These are phyloP conservation scores for Adrianichthys oophorus DNA, from an alignment of 2,797 vertebrate species.

Conservation along the genomic window DNA sequence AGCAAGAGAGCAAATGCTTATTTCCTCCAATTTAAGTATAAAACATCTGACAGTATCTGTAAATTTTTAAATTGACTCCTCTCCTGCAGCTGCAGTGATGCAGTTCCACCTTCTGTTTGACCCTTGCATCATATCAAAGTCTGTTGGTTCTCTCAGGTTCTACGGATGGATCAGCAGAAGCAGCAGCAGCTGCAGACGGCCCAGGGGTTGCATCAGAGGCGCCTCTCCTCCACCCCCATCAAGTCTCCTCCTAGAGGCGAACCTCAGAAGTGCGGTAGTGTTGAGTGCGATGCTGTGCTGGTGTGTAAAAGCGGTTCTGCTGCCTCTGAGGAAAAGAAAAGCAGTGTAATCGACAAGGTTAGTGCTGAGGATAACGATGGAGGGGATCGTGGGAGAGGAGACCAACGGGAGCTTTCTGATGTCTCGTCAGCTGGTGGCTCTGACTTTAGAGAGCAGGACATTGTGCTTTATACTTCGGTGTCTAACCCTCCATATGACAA, in stretches of 20 bases:
- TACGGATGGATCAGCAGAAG: slow-evolving; percentile 80
- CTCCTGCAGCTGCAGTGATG: too few relatives aligned
- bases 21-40: too few relatives aligned
- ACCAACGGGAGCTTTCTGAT: slow-evolving; percentile 4
- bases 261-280: background rate
- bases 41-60: too few relatives aligned
- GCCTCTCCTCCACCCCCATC: slow-evolving; percentile 93
- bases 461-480: slow-evolving; percentile 42
- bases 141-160: slow-evolving; percentile 63
- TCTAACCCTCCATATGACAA: slow-evolving; percentile 68
- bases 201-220: slow-evolving; percentile 53
- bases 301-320: background rate
- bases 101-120: too few relatives aligned
- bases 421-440: slow-evolving; percentile 28
- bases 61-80: too few relatives aligned
- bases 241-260: slow-evolving; percentile 68
- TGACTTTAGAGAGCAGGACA: slow-evolving; percentile 41
- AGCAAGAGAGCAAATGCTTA: too few relatives aligned
- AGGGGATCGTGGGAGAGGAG: slow-evolving; percentile 8
- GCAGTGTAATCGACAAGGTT: slow-evolving; percentile 7
- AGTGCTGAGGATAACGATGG: slow-evolving; percentile 9
- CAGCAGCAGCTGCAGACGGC: slow-evolving; percentile 59
- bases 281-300: background rate
- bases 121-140: background rate
- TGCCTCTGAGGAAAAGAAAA: background rate